Percentiles rank a stretch among this genome's conserved stretches.
These are phyloP conservation scores for Drosophila paracracens DNA, from an alignment of 2,888 invertebrate genomes.

Conservation along the genomic window DNA sequence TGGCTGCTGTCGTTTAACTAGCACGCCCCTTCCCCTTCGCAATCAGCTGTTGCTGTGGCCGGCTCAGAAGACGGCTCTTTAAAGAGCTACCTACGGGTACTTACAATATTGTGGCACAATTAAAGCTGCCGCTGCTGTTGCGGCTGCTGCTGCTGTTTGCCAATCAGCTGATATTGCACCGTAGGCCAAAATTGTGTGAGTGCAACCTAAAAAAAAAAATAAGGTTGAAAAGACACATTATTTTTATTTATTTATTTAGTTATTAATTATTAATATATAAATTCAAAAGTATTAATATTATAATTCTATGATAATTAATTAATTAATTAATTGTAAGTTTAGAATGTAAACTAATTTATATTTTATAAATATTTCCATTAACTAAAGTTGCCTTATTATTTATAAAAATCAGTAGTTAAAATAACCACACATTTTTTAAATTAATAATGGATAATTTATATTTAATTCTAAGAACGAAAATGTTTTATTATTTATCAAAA, in stretches of 20 bases:
- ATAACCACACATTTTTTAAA: background rate
- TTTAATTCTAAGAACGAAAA: background rate
- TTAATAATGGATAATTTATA: background rate
- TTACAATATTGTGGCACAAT: slow-evolving; percentile 75
- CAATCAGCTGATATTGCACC: slow-evolving; percentile 51
- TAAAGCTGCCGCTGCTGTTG: slow-evolving; percentile 62
- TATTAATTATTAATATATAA: background rate
- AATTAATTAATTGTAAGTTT: too few species aligned
- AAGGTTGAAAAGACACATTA: background rate
- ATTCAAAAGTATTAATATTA: too few species aligned
- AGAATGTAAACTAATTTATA: background rate
- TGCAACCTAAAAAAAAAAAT: too few species aligned
- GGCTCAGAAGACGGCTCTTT: slow-evolving; percentile 42
- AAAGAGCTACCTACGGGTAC: slow-evolving; percentile 75
- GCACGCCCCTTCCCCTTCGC: slow-evolving; percentile 16
- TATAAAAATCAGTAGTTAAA: background rate
- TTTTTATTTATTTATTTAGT: background rate
- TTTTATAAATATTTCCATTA: background rate
- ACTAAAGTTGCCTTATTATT: background rate
- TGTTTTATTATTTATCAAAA: background rate
- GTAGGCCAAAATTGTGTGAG: slow-evolving; percentile 20
- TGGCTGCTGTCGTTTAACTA: slow-evolving; percentile 35
- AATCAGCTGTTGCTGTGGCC: slow-evolving; percentile 71
- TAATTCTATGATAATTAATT: too few species aligned
- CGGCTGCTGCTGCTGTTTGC: slow-evolving; percentile 8